Evolutionary conservation across 1,140 invertebrate genomes (phyloP).

Genomic region (Grapholita molesta): DNA sequence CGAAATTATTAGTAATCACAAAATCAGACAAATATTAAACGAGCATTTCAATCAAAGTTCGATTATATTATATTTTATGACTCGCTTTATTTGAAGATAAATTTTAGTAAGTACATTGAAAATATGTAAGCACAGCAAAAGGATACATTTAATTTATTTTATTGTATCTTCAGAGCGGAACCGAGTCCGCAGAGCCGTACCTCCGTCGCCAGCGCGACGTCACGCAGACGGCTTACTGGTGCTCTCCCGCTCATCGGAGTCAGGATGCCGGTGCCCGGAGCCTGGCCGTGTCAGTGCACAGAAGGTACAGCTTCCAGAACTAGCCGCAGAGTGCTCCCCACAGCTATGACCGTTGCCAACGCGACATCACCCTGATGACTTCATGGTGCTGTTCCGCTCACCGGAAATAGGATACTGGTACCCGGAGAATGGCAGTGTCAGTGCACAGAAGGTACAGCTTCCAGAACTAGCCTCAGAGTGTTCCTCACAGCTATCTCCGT

Average conservation of each 20-base stretch:
- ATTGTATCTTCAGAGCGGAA: background rate
- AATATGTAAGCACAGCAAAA: too few relatives aligned
- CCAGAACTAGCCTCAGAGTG: too few relatives aligned
- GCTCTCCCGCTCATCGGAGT: slow-evolving; percentile 39
- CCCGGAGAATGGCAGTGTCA: slow-evolving; percentile 41
- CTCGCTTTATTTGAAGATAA: too few relatives aligned
- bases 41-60: too few relatives aligned
- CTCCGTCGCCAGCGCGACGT: slow-evolving; percentile 27
- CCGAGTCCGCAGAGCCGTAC: slow-evolving; percentile 8
- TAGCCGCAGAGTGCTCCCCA: too few relatives aligned
- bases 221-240: slow-evolving; percentile 42
- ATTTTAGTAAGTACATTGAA: too few relatives aligned
- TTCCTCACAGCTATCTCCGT: too few relatives aligned
- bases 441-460: slow-evolving; percentile 47
- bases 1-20: background rate
- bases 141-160: too few relatives aligned
- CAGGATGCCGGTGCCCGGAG: slow-evolving; percentile 51
- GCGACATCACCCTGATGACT: slow-evolving; percentile 42
- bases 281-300: slow-evolving; percentile 43
- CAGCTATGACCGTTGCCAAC: slow-evolving; percentile 5
- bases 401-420: slow-evolving; percentile 48
- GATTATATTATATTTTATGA: too few relatives aligned
- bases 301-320: too few relatives aligned
- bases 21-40: too few relatives aligned
- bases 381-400: slow-evolving; percentile 42